phyloP scores from a whole-genome alignment of 2,888 invertebrate species.

The Hypolimnas misippus region DNA sequence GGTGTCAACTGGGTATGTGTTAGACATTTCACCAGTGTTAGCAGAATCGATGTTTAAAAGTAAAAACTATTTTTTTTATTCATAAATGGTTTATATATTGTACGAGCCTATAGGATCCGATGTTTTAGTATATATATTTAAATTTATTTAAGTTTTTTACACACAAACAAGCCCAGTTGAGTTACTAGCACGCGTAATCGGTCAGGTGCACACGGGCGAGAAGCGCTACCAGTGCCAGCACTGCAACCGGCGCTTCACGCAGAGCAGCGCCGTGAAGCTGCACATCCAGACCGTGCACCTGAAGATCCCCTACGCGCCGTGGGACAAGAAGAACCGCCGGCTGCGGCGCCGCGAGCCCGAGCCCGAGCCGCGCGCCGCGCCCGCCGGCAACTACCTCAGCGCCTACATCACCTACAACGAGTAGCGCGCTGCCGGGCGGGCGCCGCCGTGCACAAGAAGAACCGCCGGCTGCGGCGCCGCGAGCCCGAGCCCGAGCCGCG shows the following conservation, averaged over 20 bases:
- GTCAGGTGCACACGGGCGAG: conserved; percentile 76
- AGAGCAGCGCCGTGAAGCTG: conserved; percentile 76
- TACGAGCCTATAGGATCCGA: no score
- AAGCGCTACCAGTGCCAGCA: conserved; percentile 76
- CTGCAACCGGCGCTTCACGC: conserved; percentile 75
- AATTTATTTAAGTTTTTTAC: no score
- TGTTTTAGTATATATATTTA: no score
- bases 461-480: conserved; percentile 59
- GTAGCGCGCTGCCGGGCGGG: no score
- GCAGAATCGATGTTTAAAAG: no score
- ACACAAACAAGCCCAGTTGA: no score
- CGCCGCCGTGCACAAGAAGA: conserved; percentile 76
- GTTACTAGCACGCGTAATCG: no score
- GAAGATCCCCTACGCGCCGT: conserved; percentile 79
- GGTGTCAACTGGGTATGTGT: no score
- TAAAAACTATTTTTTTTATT: no score
- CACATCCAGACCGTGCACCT: conserved; percentile 79
- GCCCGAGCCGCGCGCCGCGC: conserved; percentile 20
- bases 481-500: conserved; percentile 46
- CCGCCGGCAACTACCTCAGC: conserved; percentile 36
- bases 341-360: conserved; percentile 58
- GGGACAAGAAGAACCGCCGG: conserved; percentile 75
- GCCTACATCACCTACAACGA: conserved; percentile 43
- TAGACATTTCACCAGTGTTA: no score
- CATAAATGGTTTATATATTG: no score